Base-by-base conservation (phyloP, 2,797 vertebrate genomes). In the Nyctalus aviator region DNA sequence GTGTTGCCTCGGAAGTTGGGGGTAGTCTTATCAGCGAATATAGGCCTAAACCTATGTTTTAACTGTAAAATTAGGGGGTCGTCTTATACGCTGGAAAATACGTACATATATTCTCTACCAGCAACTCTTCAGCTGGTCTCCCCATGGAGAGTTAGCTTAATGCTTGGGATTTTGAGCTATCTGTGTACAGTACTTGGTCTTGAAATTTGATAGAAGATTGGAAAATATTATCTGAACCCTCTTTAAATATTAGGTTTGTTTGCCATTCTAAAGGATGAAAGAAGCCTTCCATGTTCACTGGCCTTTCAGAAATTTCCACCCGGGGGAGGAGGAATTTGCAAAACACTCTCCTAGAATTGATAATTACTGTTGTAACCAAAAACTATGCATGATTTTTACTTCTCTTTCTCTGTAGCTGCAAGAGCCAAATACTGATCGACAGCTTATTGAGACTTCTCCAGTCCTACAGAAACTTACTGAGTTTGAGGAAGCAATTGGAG, bases 381-480 rank as follows among this genome's bases (percentile, higher is more conserved):
- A 91, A 62, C 27, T 76, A 37, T 64, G 57, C 10, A 1, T 81
- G n/a, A 37, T 71, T 95, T 90, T 75, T 84, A n/a, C 78, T 94
- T 96, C 69, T 94, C 0, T 89, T 75, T 88, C 77, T 21, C 30
- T 89, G 5, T 84, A 99, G 99, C 98, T 99, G 25, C 99, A 99
- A 97, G 99, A 99, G 96, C 98, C 99, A 15, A 98, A 99, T 98
- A 99, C 99, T 0, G 99, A 99, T 98, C 96, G 99, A 84, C 99
- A 99, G 92, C 98, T 99, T 95, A 99, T 99, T 59, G 99, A 99
- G 97, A 99, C 99, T 0, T 99, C 99, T 46, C 99, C 99, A 0
- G 99, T 99, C 90, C 99, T 99, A 32, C 99, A 99, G 97, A 99
- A 99, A 91, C 98, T 99, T 78, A 99, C 99, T 0, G 98, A 98